Percentiles rank a stretch among this genome's conserved stretches.
These are phyloP conservation scores for Lasioglossum calceatum DNA, from an alignment of 2,888 invertebrate species.

Conservation along the genomic window DNA sequence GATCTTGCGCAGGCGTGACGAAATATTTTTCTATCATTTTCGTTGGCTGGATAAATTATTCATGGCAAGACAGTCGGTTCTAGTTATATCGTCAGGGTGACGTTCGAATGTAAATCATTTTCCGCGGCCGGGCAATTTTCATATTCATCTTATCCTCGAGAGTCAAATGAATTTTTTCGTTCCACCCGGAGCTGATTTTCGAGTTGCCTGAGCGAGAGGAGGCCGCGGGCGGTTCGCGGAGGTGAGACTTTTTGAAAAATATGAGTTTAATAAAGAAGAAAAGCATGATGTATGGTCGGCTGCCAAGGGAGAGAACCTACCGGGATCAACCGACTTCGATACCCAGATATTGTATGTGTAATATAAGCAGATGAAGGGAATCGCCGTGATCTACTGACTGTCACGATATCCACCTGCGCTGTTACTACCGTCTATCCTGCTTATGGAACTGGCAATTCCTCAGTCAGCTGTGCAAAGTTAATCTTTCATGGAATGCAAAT, in stretches of 20 bases:
- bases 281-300: slow-evolving; percentile 81
- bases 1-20: neutral
- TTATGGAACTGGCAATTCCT: neutral
- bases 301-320: slow-evolving; percentile 75
- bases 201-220: slow-evolving; percentile 65
- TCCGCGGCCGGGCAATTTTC: slow-evolving; percentile 62
- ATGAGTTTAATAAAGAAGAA: slow-evolving; percentile 83
- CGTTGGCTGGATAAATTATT: slow-evolving; percentile 46
- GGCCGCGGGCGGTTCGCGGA: slow-evolving; percentile 65
- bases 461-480: neutral
- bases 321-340: slow-evolving; percentile 81
- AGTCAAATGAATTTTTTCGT: slow-evolving; percentile 69
- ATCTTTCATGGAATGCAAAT: neutral
- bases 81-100: slow-evolving; percentile 55
- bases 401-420: slow-evolving; percentile 56
- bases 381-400: slow-evolving; percentile 66
- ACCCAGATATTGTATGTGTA: slow-evolving; percentile 78
- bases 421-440: neutral
- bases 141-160: slow-evolving; percentile 68
- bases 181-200: slow-evolving; percentile 72
- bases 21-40: slow-evolving; percentile 51
- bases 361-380: slow-evolving; percentile 75
- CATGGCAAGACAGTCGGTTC: slow-evolving; percentile 50
- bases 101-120: slow-evolving; percentile 67
- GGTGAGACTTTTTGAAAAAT: slow-evolving; percentile 80